Conservation (phyloP, 2,888 invertebrate species). For the Timandra comae region DNA sequence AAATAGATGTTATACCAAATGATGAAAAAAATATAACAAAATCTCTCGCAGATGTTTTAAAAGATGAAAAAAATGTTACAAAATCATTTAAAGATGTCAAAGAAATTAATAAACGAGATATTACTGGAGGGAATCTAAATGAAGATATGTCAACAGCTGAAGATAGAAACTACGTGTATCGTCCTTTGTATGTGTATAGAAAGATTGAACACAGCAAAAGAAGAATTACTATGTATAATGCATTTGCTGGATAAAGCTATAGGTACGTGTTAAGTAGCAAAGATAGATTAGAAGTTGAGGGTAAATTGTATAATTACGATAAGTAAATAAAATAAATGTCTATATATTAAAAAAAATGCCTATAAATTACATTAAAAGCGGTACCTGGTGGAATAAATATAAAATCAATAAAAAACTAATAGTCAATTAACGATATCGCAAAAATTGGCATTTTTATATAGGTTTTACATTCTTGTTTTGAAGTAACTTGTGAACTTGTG, state of each 20-base stretch:
- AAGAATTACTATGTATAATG: slow-evolving; percentile 60
- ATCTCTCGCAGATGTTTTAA: slow-evolving; percentile 2
- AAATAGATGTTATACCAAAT: slow-evolving; percentile 1
- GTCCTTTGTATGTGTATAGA: slow-evolving; percentile 57
- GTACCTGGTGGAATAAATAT: too few relatives aligned
- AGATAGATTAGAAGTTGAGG: neutral
- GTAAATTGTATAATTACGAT: too few relatives aligned
- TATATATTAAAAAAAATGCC: too few relatives aligned
- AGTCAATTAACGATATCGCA: too few relatives aligned
- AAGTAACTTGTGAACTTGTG: too few relatives aligned
- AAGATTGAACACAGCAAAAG: slow-evolving; percentile 59
- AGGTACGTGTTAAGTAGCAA: slow-evolving; percentile 3
- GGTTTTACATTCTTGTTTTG: too few relatives aligned
- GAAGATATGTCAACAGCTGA: slow-evolving; percentile 38
- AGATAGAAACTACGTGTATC: slow-evolving; percentile 49
- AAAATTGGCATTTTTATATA: too few relatives aligned
- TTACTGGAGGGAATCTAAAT: slow-evolving; percentile 1
- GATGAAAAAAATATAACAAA: slow-evolving; percentile 1
- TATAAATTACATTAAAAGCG: too few relatives aligned
- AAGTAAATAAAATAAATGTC: too few relatives aligned
- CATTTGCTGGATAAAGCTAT: slow-evolving; percentile 53
- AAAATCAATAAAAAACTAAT: too few relatives aligned
- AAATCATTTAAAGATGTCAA: slow-evolving; percentile 1
- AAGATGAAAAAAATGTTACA: neutral
- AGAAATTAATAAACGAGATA: slow-evolving; percentile 7